Conservation (phyloP, 2,888 invertebrate species). For the Spodoptera picta region DNA sequence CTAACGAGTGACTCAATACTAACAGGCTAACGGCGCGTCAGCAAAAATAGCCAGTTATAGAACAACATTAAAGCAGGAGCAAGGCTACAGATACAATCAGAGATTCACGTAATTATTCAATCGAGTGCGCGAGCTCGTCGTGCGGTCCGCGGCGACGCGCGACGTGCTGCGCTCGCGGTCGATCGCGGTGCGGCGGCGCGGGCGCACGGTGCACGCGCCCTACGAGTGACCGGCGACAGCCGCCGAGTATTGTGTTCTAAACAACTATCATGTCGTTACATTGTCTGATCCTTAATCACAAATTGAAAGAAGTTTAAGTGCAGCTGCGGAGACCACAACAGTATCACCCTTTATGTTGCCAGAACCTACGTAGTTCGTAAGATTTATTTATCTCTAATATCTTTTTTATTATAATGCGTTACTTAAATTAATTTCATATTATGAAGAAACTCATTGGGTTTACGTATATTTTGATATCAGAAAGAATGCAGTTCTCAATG, state of each 20-base stretch:
- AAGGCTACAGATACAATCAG: slow-evolving; percentile 74
- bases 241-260: slow-evolving; percentile 39
- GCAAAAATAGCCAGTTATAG: slow-evolving; percentile 34
- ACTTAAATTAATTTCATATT: neutral
- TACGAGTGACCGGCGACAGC: slow-evolving; percentile 69
- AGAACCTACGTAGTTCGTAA: neutral
- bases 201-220: slow-evolving; percentile 69
- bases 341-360: slow-evolving; percentile 1
- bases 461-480: neutral
- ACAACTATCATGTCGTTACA: slow-evolving; percentile 31
- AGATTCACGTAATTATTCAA: slow-evolving; percentile 84
- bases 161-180: slow-evolving; percentile 9
- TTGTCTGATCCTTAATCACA: slow-evolving; percentile 32
- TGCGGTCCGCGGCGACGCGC: slow-evolving; percentile 54
- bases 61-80: slow-evolving; percentile 65
- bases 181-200: slow-evolving; percentile 18
- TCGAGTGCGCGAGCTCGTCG: slow-evolving; percentile 76
- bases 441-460: neutral
- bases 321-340: slow-evolving; percentile 8
- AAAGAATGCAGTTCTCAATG: neutral
- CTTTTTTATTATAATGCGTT: neutral
- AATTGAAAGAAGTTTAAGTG: slow-evolving; percentile 16
- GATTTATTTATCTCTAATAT: neutral
- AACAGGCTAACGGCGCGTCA: slow-evolving; percentile 15
- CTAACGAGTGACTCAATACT: slow-evolving; percentile 20